Conservation (phyloP, 2,113 vertebrate genomes). For the Nycticorax nycticorax region DNA sequence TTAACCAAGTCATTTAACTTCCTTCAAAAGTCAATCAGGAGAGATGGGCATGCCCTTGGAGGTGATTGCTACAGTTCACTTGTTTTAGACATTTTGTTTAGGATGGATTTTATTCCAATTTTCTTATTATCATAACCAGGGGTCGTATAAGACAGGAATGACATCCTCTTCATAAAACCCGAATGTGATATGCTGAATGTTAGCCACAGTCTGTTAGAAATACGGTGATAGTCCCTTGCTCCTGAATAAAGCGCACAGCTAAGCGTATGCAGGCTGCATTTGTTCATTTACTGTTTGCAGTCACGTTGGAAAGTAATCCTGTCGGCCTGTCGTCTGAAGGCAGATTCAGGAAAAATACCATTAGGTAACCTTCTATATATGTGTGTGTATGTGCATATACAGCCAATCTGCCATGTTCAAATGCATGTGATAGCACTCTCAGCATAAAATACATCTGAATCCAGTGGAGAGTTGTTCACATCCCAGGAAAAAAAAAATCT, state of each 20-base stretch:
- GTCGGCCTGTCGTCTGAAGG: background rate
- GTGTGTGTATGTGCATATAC: background rate
- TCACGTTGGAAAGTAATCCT: background rate
- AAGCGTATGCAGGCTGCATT: background rate
- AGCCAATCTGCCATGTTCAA: background rate
- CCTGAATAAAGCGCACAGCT: background rate
- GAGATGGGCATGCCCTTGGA: background rate
- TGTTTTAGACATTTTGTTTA: background rate
- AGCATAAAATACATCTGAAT: background rate
- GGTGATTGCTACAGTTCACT: background rate
- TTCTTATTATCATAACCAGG: background rate
- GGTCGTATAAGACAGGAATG: background rate
- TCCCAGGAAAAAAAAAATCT: background rate
- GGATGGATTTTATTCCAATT: background rate
- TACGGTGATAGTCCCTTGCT: background rate
- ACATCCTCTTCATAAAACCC: background rate
- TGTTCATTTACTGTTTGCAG: background rate
- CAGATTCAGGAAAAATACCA: background rate
- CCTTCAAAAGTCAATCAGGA: background rate
- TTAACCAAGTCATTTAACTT: background rate
- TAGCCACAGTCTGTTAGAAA: background rate
- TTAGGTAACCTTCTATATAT: background rate
- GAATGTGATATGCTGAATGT: background rate
- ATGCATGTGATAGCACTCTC: background rate
- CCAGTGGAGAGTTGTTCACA: background rate